Conservation (phyloP, 2,113 vertebrate species). For the Anas platyrhynchos region DNA sequence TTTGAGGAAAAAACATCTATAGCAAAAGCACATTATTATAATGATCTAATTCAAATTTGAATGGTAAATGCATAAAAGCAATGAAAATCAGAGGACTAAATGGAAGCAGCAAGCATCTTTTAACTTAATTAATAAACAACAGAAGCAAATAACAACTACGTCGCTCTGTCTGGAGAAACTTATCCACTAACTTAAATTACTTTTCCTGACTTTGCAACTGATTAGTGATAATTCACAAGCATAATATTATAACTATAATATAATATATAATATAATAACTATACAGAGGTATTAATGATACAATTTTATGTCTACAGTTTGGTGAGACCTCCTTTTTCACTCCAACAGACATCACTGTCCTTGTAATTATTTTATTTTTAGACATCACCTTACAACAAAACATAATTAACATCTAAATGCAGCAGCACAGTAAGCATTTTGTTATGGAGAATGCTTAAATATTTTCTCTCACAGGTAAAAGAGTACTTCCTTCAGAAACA, state of each 20-base stretch:
- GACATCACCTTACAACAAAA: neutral
- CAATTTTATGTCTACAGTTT: conserved; percentile 11
- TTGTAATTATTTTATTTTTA: neutral
- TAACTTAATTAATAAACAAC: neutral
- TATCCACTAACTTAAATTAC: neutral
- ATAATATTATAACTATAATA: no score
- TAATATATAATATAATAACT: no score
- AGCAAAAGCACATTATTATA: neutral
- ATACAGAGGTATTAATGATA: neutral
- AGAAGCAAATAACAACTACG: neutral
- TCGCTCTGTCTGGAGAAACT: neutral
- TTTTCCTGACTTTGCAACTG: neutral
- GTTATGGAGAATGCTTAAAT: neutral
- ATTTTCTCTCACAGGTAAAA: neutral
- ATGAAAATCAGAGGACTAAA: neutral
- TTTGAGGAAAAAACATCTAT: neutral
- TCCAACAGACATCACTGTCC: neutral
- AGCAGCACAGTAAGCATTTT: neutral
- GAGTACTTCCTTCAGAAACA: neutral
- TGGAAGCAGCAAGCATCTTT: neutral
- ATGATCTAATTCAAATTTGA: neutral
- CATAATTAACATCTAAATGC: neutral
- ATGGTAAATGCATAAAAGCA: neutral
- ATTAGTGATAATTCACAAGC: neutral
- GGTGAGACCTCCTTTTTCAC: neutral